These are phyloP conservation scores for Catagonus wagneri DNA, from an alignment of 2,113 vertebrate species.

Conservation along the genomic window DNA sequence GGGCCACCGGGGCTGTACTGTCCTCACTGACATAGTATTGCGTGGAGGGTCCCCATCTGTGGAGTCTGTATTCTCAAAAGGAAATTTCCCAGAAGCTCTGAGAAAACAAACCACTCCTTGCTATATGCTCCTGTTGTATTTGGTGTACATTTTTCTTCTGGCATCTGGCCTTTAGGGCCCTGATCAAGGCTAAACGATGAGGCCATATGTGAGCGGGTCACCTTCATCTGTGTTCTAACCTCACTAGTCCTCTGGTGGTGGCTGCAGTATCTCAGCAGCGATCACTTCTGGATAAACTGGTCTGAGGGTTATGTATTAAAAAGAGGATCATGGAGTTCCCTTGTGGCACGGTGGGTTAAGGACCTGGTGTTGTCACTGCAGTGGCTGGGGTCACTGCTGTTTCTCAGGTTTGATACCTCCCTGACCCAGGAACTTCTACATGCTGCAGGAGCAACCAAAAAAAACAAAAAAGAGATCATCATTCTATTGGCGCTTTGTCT, in stretches of 20 bases:
- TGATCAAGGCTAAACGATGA: background rate
- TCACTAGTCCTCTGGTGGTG: background rate
- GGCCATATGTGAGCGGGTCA: too few relatives aligned
- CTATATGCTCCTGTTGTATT: background rate
- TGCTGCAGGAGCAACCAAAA: too few relatives aligned
- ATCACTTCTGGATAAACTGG: background rate
- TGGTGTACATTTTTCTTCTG: background rate
- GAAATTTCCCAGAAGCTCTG: background rate
- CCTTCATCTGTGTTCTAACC: background rate
- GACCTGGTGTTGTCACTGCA: too few relatives aligned
- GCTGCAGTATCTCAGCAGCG: background rate
- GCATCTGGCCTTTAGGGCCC: background rate
- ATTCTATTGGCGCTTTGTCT: background rate
- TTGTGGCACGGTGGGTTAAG: too few relatives aligned
- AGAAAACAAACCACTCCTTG: background rate
- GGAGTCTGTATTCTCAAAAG: background rate
- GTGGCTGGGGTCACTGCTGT: too few relatives aligned
- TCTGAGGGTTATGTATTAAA: background rate
- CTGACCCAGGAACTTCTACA: too few relatives aligned
- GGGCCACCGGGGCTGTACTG: background rate
- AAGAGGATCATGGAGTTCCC: background rate
- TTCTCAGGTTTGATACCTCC: too few relatives aligned
- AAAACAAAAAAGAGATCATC: background rate
- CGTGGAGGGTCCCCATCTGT: background rate
- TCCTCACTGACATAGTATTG: background rate